Conservation (phyloP, 1,140 invertebrate species). For the Nasonia vitripennis region DNA sequence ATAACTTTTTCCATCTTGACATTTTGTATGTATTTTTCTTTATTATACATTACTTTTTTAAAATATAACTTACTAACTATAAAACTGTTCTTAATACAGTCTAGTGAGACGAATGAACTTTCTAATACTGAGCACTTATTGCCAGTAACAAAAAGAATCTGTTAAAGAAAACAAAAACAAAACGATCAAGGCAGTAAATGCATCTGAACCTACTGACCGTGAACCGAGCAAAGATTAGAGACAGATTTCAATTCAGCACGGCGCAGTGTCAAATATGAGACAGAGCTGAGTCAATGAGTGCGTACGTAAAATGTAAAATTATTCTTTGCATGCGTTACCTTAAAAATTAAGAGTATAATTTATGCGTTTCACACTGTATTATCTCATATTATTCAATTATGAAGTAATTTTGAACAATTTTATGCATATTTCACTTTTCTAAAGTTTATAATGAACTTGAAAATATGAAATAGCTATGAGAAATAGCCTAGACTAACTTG, state of each 20-base stretch:
- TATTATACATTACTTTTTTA: too few species aligned
- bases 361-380: too few species aligned
- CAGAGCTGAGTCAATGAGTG: slow-evolving; percentile 7
- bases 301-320: neutral
- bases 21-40: too few species aligned
- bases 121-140: neutral
- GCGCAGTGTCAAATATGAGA: slow-evolving; percentile 52
- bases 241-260: slow-evolving; percentile 47
- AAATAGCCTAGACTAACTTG: too few species aligned
- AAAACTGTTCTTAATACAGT: neutral
- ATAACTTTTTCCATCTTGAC: too few species aligned
- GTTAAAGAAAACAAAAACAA: slow-evolving; percentile 38
- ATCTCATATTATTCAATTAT: too few species aligned
- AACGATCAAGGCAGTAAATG: slow-evolving; percentile 43
- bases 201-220: slow-evolving; percentile 47
- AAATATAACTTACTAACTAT: too few species aligned
- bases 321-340: neutral
- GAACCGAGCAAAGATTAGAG: slow-evolving; percentile 40
- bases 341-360: neutral
- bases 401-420: too few species aligned
- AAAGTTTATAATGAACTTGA: too few species aligned
- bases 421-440: too few species aligned
- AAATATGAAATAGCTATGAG: too few species aligned
- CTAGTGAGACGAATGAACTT: neutral
- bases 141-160: neutral